Evolutionary conservation across 2,888 invertebrate species (phyloP), one percentile per base, ranked within the genome.

Genomic region (Anoplius nigerrimus): DNA sequence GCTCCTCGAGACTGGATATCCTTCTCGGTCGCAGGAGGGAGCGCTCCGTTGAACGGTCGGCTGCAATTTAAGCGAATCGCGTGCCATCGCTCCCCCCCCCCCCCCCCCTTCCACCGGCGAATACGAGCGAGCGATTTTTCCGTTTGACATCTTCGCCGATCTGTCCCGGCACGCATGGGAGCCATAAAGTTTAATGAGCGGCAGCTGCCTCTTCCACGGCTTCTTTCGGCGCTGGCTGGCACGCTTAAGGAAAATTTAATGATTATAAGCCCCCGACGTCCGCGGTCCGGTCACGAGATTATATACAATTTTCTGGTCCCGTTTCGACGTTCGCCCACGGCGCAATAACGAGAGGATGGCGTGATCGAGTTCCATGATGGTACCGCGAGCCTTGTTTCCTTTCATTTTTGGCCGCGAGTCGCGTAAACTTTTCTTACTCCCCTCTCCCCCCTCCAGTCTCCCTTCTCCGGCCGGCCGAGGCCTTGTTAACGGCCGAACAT

Each of bases 331-430:
- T 52, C 16, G 20, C 20, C 55, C n/a, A n/a, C n/a, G 13, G 18
- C 11, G n/a, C 48, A 56, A 24, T 80, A 80, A 80, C 67, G 81
- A 77, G 65, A 21, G 22, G 46, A 77, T 80, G 48, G 80, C 81
- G 79, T 80, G 80, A 57, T 64, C 60, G 18, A 5, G 34, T 20
- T 54, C 63, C 65, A 66, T 71, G 66, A 66, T 63, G 48, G 11
- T 34, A 13, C 42, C 42, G 16, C 46, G 27, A 21, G 46, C n/a
- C 45, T 53, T 27, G 62, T 55, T 65, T 69, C 62, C 56, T 66
- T 55, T 62, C 43, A 45, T 63, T 62, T 58, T 65, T 42, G 21
- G 48, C 34, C 13, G n/a, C 46, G n/a, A 15, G 20, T 21, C 21
- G 27, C 42, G 21, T 51, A 48, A 57, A 65, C 34, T 52, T 57